Evolutionary conservation across 2,113 vertebrate species (phyloP).

Genomic region (Chionomys nivalis): DNA sequence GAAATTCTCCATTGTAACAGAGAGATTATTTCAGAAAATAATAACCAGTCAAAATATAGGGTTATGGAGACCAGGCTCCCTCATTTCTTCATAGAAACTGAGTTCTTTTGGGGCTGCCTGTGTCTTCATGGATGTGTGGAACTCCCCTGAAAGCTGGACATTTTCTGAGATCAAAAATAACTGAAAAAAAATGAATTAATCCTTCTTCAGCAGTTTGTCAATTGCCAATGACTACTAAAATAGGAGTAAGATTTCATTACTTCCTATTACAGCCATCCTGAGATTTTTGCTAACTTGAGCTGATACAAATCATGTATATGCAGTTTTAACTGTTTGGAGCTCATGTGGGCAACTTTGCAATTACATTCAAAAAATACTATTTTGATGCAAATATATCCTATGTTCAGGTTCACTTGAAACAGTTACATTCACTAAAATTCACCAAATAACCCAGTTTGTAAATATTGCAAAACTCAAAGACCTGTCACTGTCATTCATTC

Average conservation of each 20-base stretch:
- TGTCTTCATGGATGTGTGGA: accelerated
- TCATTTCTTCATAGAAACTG: too few species aligned
- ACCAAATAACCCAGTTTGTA: background rate
- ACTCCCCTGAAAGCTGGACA: background rate
- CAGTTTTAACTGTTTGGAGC: background rate
- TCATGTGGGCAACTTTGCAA: background rate
- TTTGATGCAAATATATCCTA: background rate
- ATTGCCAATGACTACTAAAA: background rate
- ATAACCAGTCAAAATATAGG: background rate
- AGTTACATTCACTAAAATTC: background rate
- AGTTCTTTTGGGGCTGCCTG: background rate
- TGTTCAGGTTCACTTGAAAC: background rate
- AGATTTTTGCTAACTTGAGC: background rate
- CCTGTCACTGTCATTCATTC: background rate
- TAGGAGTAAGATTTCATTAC: background rate
- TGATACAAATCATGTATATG: background rate
- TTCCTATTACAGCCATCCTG: background rate
- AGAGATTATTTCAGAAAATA: background rate
- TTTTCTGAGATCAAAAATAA: background rate
- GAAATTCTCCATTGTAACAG: background rate
- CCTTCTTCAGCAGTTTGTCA: background rate
- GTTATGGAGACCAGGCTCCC: too few species aligned
- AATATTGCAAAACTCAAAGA: background rate
- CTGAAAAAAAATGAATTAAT: background rate
- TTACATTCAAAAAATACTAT: background rate